Evolutionary conservation across 2,888 invertebrate species (phyloP), one percentile per base, ranked within the genome.

Genomic region (Megalurothrips usitatus): DNA sequence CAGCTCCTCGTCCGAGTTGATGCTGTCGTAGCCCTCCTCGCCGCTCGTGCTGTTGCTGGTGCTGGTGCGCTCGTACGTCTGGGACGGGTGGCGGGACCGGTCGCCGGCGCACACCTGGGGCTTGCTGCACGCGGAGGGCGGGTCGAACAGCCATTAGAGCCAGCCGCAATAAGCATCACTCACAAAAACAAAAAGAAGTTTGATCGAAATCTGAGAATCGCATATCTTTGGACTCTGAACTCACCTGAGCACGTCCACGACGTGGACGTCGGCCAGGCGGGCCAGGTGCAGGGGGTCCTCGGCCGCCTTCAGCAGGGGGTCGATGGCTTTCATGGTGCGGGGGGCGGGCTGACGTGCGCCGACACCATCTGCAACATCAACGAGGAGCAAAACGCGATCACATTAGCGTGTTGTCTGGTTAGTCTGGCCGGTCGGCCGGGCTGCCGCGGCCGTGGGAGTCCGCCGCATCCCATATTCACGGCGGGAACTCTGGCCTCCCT

Each of bases 1-100:
- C 68, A 75, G 68, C 68, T 75, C 68, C 68, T 75, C 68, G 68
- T 75, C 68, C 68, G 68, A 75, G 68, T 75, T 75, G 68, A 75
- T 75, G 68, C 68, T 75, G 68, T 75, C 68, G 68, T 75, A 75
- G 68, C 68, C 68, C 68, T 75, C 68, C 68, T 75, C 68, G 68
- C 68, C 68, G 68, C 68, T 75, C 68, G 68, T 75, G 68, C 68
- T 75, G 68, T 75, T 75, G 68, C 68, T 75, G 11, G 68, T 75
- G 68, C 68, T 75, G 23, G 68, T 75, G 68, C 68, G 68, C 68
- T 26, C 68, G 68, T 58, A 58, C 19, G 58, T 58, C 58, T 58
- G 58, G 14, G 58, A 58, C 14, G 58, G 58, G 58, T 58, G 19
- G 58, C 58, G 58, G 14, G 19, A 17, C 14, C 58, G 58, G 14